These are phyloP conservation scores for Zaprionus lachaisei DNA, from an alignment of 1,140 invertebrate species.

Conservation along the genomic window DNA sequence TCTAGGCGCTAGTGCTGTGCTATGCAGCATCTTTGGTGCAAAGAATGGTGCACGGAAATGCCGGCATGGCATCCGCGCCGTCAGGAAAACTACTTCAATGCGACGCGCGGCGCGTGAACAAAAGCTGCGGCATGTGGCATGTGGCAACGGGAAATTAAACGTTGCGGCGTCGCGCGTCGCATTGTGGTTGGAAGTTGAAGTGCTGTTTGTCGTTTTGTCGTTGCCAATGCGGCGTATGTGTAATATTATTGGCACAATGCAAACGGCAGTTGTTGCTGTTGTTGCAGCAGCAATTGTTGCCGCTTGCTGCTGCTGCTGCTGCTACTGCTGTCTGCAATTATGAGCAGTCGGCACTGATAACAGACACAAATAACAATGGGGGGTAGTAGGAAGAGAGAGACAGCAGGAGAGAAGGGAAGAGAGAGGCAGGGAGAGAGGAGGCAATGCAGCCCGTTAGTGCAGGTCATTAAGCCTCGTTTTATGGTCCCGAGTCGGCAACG, in stretches of 20 bases:
- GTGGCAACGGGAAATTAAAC: conserved; percentile 53
- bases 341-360: conserved; percentile 42
- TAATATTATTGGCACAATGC: conserved; percentile 68
- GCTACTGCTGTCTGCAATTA: conserved; percentile 42
- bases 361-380: conserved; percentile 16
- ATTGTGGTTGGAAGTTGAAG: neutral
- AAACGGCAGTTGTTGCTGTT: conserved; percentile 17
- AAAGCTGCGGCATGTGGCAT: conserved; percentile 23
- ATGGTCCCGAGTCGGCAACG: conserved; percentile 50
- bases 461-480: conserved; percentile 76
- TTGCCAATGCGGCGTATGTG: conserved; percentile 73
- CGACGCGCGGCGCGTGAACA: conserved; percentile 34
- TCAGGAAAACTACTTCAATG: conserved; percentile 43
- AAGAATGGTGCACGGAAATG: conserved; percentile 49
- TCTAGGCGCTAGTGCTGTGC: neutral
- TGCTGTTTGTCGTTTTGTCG: conserved; percentile 5
- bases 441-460: conserved; percentile 37
- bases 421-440: neutral
- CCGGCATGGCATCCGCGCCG: conserved; percentile 45
- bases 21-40: conserved; percentile 39
- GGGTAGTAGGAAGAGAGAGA: no score
- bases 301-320: conserved; percentile 1
- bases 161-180: conserved; percentile 24
- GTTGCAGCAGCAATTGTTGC: conserved; percentile 5
- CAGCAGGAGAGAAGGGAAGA: no score